Base-by-base conservation (phyloP, 1,140 invertebrate species). In the Dendrolimus kikuchii region DNA sequence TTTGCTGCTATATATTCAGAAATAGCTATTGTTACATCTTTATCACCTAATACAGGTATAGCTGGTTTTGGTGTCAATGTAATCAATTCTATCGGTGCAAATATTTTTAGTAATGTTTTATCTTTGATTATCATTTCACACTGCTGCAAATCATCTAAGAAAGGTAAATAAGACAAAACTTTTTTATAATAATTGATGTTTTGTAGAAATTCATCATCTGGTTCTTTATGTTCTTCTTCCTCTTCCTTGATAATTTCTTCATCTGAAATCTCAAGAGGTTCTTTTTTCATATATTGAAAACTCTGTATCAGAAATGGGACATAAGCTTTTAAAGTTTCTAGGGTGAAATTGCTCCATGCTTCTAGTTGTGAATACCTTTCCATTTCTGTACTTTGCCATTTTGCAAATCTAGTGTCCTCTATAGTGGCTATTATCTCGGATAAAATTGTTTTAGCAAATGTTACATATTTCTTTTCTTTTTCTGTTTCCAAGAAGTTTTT, bases 381-480 rank as follows among this genome's bases (percentile, higher is more conserved):
- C 51, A 57, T 46, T 61, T 85, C 77, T 39, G 37, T 51, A 48
- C 48, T 62, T 70, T 82, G 68, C 75, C 80, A 85, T 61, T 66
- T 60, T 6, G 50, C 55, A 46, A 74, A 64, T 57, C 82, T 68
- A 40, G 68, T 63, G 52, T 83, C 74, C 57, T 84, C 79, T 48
- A 89, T 71, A 9, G 74, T 71, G 36, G 71, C 60, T 42, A 79
- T 71, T 43, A 79, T 81, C 78, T 88, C 80, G 2, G 76, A 78
- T 39, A 88, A 74, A 40, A 88, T 86, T 44, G 60, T 64, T 66
- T 67, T 66, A 7, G 78, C 62, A 56, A 68, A 78, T 6, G 61
- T 56, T 45, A 77, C 59, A 57, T 88, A 82, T 46, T 82, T 81
- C 41, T 78, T 77, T 51, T 71, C 57, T 53, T 59, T 77, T 55